These are phyloP conservation scores for Mus spretus DNA, from an alignment of 2,797 vertebrate species.

Conservation along the genomic window DNA sequence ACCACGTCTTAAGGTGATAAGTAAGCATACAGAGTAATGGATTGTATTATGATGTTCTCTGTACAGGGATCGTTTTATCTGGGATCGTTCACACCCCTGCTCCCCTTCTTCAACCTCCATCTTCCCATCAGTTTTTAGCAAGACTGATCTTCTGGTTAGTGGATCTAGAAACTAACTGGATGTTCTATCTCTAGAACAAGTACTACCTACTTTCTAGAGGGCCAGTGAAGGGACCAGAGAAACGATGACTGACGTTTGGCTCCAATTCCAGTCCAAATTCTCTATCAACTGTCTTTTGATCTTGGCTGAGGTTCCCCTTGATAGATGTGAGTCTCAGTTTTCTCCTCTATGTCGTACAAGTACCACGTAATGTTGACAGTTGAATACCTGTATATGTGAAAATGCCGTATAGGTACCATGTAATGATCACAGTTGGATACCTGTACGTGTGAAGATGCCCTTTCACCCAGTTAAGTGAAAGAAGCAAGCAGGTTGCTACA, in stretches of 20 bases:
- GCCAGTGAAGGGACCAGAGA: neutral
- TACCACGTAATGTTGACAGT: neutral
- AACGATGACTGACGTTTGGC: neutral
- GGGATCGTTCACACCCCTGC: neutral
- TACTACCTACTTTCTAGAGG: neutral
- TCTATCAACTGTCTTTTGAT: neutral
- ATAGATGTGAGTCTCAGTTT: neutral
- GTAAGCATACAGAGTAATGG: neutral
- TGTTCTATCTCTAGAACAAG: neutral
- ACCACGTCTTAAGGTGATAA: neutral
- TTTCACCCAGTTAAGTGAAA: neutral
- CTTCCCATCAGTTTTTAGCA: neutral
- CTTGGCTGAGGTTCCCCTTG: neutral
- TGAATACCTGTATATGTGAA: neutral
- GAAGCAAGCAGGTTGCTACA: neutral
- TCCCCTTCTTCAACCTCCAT: no score
- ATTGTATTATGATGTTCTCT: neutral
- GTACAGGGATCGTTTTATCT: neutral
- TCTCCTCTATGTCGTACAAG: neutral
- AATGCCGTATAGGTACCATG: neutral
- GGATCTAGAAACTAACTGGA: neutral
- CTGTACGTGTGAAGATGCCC: neutral
- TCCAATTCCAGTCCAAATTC: neutral
- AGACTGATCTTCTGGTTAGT: conserved; percentile 6
- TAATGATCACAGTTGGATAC: neutral